A percentile compares a stretch with the other conserved stretches of the same genome.
Conservation (phyloP, 2,797 vertebrate genomes). For the Serranus cabrilla region DNA sequence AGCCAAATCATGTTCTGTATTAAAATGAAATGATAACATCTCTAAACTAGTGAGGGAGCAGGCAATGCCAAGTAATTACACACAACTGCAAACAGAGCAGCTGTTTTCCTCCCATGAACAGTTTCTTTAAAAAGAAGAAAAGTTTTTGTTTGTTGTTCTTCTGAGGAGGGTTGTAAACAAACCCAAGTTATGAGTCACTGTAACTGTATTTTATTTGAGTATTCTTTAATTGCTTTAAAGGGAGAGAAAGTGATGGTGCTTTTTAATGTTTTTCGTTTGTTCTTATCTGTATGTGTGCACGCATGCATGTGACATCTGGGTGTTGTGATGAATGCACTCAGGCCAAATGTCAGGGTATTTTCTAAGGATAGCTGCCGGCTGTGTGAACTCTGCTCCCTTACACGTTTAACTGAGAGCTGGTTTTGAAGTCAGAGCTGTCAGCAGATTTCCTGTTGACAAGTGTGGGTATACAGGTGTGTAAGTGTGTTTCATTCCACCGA, state of each 20-base stretch:
- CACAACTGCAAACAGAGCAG: constrained; percentile 23
- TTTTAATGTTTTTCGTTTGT: background rate
- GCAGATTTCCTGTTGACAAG: constrained; percentile 22
- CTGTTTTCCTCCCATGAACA: constrained; percentile 28
- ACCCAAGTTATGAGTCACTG: background rate
- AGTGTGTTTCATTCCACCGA: constrained; percentile 17
- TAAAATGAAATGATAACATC: background rate
- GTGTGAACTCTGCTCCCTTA: constrained; percentile 37
- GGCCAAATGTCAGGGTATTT: constrained; percentile 55
- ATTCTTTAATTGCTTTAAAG: background rate
- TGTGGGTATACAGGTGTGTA: constrained; percentile 14
- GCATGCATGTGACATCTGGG: background rate
- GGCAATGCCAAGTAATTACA: constrained; percentile 1
- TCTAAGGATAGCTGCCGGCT: constrained; percentile 27
- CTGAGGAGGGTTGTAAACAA: background rate
- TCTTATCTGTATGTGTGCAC: background rate
- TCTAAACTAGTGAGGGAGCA: background rate
- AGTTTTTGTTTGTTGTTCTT: background rate
- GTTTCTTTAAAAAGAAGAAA: constrained; percentile 19
- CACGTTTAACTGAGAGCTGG: constrained; percentile 38
- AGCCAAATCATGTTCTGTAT: background rate
- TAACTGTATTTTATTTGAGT: background rate
- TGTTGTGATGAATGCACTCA: constrained; percentile 45
- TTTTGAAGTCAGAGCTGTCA: constrained; percentile 23
- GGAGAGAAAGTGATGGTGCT: background rate